Evolutionary conservation across 2,888 invertebrate genomes (phyloP).

Genomic region (Clepsis dumicolana): DNA sequence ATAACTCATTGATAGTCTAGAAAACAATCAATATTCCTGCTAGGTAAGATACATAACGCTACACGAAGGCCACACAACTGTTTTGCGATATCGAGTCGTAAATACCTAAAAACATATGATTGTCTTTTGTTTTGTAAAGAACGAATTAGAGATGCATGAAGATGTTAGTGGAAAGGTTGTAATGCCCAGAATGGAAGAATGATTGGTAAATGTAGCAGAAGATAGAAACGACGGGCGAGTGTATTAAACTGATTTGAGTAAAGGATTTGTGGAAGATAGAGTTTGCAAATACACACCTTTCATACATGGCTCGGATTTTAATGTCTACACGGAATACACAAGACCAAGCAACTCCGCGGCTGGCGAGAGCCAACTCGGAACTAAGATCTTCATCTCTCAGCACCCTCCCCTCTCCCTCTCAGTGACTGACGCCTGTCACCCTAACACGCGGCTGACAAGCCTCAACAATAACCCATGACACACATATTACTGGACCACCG

Average conservation of each 20-base stretch:
- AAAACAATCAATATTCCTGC: no score
- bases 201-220: not conserved
- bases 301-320: not conserved
- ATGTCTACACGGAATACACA: constrained; percentile 50
- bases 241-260: not conserved
- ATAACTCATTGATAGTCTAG: no score
- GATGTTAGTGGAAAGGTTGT: no score
- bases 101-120: no score
- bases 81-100: not conserved
- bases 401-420: constrained; percentile 57
- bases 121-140: not conserved
- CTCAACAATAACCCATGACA: constrained; percentile 70
- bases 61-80: no score
- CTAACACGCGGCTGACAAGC: constrained; percentile 61
- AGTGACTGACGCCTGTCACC: constrained; percentile 69
- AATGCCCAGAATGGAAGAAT: not conserved
- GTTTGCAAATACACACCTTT: not conserved
- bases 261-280: not conserved
- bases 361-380: constrained; percentile 66
- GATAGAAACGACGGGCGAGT: not conserved
- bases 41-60: no score
- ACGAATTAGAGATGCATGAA: not conserved
- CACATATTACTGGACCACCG: constrained; percentile 63
- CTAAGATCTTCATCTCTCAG: constrained; percentile 63
- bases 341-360: constrained; percentile 55